phyloP scores from a whole-genome alignment of 2,113 vertebrate genomes.

The Vanacampus margaritifer region DNA sequence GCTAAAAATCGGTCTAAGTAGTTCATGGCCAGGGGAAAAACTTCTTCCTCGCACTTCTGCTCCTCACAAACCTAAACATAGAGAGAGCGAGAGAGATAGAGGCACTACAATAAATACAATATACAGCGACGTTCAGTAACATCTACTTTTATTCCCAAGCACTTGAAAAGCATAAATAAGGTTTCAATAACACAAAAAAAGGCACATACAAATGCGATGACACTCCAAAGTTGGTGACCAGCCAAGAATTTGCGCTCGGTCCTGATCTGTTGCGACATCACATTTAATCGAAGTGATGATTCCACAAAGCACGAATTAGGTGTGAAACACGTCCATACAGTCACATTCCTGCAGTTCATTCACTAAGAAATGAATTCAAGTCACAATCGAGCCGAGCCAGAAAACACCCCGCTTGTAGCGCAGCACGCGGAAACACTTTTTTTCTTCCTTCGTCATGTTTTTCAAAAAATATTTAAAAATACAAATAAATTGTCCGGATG shows the following conservation, averaged over 20 bases:
- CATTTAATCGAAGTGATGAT: slow-evolving; percentile 50
- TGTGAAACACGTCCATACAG: slow-evolving; percentile 65
- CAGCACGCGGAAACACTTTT: slow-evolving; percentile 63
- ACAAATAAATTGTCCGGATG: slow-evolving; percentile 70
- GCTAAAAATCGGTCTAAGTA: slow-evolving; percentile 97
- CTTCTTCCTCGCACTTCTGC: slow-evolving; percentile 96
- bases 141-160: slow-evolving; percentile 7
- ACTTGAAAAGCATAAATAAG: slow-evolving; percentile 24
- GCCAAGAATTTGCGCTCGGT: slow-evolving; percentile 62
- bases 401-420: slow-evolving; percentile 68
- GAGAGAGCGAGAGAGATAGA: slow-evolving; percentile 41
- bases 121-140: slow-evolving; percentile 35
- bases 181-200: slow-evolving; percentile 34
- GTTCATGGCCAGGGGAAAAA: slow-evolving; percentile 97
- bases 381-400: slow-evolving; percentile 74
- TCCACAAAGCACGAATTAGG: slow-evolving; percentile 41
- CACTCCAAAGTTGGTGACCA: slow-evolving; percentile 59
- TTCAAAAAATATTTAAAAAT: slow-evolving; percentile 98
- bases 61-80: slow-evolving; percentile 89
- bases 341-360: slow-evolving; percentile 76
- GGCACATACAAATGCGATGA: slow-evolving; percentile 56
- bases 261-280: slow-evolving; percentile 60
- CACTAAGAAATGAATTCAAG: slow-evolving; percentile 84
- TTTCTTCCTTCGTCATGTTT: slow-evolving; percentile 91
- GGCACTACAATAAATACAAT: neutral